These are phyloP conservation scores for Noctuana brunneofusca DNA, from an alignment of 2,888 invertebrate species.

Conservation along the genomic window DNA sequence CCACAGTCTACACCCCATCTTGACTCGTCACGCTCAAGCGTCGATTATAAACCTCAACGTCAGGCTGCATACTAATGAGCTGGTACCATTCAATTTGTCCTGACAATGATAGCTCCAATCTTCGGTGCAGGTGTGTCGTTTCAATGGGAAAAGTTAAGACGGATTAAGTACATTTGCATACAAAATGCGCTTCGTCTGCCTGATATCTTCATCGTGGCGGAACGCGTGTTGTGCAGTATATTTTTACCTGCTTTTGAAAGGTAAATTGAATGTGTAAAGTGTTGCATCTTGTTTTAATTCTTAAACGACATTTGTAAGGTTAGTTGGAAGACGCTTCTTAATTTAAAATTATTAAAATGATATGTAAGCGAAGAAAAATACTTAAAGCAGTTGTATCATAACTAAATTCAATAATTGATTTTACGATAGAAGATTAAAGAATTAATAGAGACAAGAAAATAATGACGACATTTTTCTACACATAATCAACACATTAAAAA, in stretches of 20 bases:
- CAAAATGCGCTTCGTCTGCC: constrained; percentile 22
- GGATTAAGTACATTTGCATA: constrained; percentile 31
- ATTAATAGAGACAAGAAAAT: no score
- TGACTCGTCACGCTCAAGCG: constrained; percentile 16
- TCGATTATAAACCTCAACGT: background rate
- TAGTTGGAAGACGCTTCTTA: no score
- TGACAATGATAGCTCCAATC: constrained; percentile 32
- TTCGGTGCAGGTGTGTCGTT: constrained; percentile 28
- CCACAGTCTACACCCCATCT: constrained; percentile 1
- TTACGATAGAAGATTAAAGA: no score
- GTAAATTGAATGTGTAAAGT: background rate
- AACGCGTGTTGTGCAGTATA: constrained; percentile 6
- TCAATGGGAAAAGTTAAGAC: constrained; percentile 33
- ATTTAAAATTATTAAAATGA: no score
- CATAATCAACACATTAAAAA: no score
- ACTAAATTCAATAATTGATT: no score
- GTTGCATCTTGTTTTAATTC: no score
- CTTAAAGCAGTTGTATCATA: no score
- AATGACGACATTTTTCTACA: no score
- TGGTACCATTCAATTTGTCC: constrained; percentile 22
- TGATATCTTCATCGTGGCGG: constrained; percentile 28
- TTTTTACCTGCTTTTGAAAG: constrained; percentile 4
- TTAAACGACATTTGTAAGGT: no score
- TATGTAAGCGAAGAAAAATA: no score
- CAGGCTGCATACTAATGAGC: constrained; percentile 28